phyloP scores from a whole-genome alignment of 1,140 invertebrate species.

The Leptoteleia sp. region DNA sequence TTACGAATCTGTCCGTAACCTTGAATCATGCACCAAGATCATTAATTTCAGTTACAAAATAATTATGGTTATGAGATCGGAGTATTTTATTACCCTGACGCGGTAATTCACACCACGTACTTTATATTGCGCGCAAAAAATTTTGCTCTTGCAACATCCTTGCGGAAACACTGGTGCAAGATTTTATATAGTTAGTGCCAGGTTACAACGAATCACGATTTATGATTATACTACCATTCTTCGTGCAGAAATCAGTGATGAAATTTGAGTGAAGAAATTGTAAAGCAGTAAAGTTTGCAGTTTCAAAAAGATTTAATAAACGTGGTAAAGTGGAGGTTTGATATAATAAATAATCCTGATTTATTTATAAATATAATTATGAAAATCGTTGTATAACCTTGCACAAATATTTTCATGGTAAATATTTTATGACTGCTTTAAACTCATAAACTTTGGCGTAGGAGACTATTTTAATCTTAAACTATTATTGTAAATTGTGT shows the following conservation, averaged over 20 bases:
- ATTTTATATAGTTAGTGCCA: conserved; percentile 2
- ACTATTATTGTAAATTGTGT: conserved; percentile 31
- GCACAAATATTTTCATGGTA: background rate
- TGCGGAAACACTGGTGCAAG: conserved; percentile 8
- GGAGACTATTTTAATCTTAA: conserved; percentile 17
- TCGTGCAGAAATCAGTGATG: too few species aligned
- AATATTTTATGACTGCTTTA: conserved; percentile 9
- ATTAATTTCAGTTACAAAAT: background rate
- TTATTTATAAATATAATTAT: too few species aligned
- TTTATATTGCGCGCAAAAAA: background rate
- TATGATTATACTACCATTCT: conserved; percentile 2
- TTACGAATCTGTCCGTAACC: conserved; percentile 23
- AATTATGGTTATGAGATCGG: too few species aligned
- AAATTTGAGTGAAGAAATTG: conserved; percentile 1
- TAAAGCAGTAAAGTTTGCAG: too few species aligned
- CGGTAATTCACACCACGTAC: conserved; percentile 6
- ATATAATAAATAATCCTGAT: too few species aligned
- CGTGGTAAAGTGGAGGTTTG: too few species aligned
- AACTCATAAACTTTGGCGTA: conserved; percentile 16
- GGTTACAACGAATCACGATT: conserved; percentile 1
- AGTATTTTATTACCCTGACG: background rate
- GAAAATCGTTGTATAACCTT: conserved; percentile 1
- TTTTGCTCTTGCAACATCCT: conserved; percentile 1
- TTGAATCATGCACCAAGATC: conserved; percentile 11
- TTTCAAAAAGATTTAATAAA: too few species aligned